Percentiles rank a stretch among this genome's conserved stretches.
These are phyloP conservation scores for Callimorpha dominula DNA, from an alignment of 2,888 invertebrate species.

Conservation along the genomic window DNA sequence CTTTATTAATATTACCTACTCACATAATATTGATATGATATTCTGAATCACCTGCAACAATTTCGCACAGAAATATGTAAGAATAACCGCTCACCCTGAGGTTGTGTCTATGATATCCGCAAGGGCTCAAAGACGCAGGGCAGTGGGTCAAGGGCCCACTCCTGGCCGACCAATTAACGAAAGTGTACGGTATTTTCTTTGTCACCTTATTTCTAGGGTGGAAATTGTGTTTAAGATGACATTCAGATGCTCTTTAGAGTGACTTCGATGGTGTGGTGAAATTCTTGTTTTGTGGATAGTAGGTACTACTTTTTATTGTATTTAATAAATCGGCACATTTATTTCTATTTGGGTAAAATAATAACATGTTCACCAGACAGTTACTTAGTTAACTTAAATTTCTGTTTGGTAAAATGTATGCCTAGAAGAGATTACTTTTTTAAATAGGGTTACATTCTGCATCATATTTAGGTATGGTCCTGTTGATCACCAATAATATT, in stretches of 20 bases:
- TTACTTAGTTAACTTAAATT: no score
- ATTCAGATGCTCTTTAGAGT: conserved; percentile 9
- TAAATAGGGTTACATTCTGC: no score
- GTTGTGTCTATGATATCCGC: conserved; percentile 15
- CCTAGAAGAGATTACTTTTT: no score
- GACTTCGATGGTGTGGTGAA: conserved; percentile 4
- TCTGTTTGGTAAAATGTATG: no score
- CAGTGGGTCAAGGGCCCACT: conserved; percentile 42
- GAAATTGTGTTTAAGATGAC: conserved; percentile 23
- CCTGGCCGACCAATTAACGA: conserved; percentile 40
- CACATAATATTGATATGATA: no score
- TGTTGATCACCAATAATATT: no score
- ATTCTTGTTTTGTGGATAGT: not conserved
- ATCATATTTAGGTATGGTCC: no score
- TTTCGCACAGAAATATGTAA: not conserved
- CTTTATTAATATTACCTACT: no score
- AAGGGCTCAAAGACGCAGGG: conserved; percentile 34
- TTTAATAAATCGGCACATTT: no score
- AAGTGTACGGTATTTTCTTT: conserved; percentile 32
- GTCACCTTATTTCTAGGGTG: conserved; percentile 30
- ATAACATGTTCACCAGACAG: no score
- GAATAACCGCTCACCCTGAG: not conserved
- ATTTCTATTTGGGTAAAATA: no score
- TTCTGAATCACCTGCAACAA: no score
- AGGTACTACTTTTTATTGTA: not conserved